Percentiles rank a stretch among this genome's conserved stretches.
Evolutionary conservation across 2,797 vertebrate species (phyloP).

Genomic region (Pseudocheirus occidentalis): DNA sequence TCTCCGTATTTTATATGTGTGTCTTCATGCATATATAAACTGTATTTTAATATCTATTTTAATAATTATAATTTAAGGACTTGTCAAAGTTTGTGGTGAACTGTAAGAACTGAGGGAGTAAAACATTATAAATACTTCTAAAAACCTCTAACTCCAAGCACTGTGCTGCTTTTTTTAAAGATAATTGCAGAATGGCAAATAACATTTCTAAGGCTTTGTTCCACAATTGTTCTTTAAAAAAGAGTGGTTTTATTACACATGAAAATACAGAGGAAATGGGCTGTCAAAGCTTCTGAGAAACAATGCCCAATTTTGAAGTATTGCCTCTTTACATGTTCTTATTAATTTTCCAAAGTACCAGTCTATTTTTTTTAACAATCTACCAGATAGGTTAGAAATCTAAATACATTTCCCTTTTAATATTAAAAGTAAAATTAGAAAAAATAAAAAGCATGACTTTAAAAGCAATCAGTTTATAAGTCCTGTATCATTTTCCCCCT

Average conservation of each 20-base stretch:
- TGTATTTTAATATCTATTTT: slow-evolving; percentile 45
- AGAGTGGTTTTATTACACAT: slow-evolving; percentile 55
- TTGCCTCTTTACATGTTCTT: slow-evolving; percentile 40
- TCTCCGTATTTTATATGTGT: not conserved
- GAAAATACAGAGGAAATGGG: slow-evolving; percentile 56
- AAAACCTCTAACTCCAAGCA: slow-evolving; percentile 33
- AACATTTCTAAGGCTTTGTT: slow-evolving; percentile 15
- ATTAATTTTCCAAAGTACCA: slow-evolving; percentile 55
- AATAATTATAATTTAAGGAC: slow-evolving; percentile 54
- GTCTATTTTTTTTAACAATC: slow-evolving; percentile 35
- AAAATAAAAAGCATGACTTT: slow-evolving; percentile 62
- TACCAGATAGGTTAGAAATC: slow-evolving; percentile 49
- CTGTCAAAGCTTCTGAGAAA: slow-evolving; percentile 50
- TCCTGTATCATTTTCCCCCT: slow-evolving; percentile 36
- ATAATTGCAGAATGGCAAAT: slow-evolving; percentile 57
- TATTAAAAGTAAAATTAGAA: slow-evolving; percentile 66
- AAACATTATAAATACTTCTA: slow-evolving; percentile 64
- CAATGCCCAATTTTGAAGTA: slow-evolving; percentile 62
- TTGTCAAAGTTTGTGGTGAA: slow-evolving; percentile 54
- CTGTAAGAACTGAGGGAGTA: slow-evolving; percentile 26
- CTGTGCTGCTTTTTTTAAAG: slow-evolving; percentile 41
- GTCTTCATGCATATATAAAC: not conserved
- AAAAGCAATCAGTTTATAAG: slow-evolving; percentile 52
- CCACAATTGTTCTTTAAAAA: slow-evolving; percentile 51
- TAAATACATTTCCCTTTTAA: slow-evolving; percentile 59